Percentiles rank a stretch among this genome's conserved stretches.
Evolutionary conservation across 2,888 invertebrate species (phyloP).

Genomic region (Hirtodrosophila duncani): DNA sequence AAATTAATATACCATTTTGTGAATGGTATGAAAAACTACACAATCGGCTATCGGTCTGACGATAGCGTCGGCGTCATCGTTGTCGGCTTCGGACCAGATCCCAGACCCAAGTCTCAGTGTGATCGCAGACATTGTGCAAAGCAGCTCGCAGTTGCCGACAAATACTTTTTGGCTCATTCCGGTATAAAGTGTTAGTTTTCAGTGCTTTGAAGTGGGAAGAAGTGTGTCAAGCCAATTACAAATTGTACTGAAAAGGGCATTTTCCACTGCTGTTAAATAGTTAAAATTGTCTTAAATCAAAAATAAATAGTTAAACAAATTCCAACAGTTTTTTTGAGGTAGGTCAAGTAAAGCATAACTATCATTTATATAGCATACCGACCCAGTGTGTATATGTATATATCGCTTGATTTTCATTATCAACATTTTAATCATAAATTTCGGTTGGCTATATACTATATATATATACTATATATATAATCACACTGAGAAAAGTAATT

Average conservation of each 20-base stretch:
- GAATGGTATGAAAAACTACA: too few species aligned
- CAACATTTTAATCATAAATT: too few species aligned
- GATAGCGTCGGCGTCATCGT: constrained; percentile 7
- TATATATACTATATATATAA: too few species aligned
- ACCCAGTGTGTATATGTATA: not conserved
- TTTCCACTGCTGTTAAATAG: constrained; percentile 2
- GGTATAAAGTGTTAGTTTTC: constrained; percentile 19
- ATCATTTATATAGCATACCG: not conserved
- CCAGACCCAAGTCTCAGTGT: constrained; percentile 47
- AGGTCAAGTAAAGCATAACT: constrained; percentile 22
- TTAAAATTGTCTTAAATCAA: not conserved
- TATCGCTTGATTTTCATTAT: not conserved
- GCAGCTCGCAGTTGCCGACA: constrained; percentile 35
- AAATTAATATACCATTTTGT: too few species aligned
- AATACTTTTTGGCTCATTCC: constrained; percentile 15
- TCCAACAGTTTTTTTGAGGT: constrained; percentile 31
- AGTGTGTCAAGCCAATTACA: constrained; percentile 45
- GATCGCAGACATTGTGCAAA: constrained; percentile 67
- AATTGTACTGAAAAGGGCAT: constrained; percentile 24
- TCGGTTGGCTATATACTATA: too few species aligned
- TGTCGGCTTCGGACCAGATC: constrained; percentile 14
- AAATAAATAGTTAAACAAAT: not conserved
- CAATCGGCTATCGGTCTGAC: not conserved
- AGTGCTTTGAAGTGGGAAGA: constrained; percentile 20
- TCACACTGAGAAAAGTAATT: too few species aligned